Base-by-base conservation (phyloP, 2,888 invertebrate genomes). In the Hipparchia sbordonii region DNA sequence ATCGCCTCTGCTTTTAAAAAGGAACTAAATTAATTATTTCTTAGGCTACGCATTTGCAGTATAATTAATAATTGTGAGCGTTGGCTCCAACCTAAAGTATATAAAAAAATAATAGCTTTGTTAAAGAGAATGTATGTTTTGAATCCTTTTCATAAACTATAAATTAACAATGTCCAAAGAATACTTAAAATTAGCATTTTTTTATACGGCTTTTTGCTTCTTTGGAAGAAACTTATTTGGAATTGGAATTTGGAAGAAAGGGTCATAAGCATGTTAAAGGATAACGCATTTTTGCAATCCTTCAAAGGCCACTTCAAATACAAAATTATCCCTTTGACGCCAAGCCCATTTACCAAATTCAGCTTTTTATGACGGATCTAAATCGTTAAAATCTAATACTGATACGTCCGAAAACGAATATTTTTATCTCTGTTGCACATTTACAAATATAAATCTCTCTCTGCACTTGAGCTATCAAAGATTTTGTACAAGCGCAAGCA, bases 1-100 rank as follows among this genome's bases (percentile, higher is more conserved):
- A 74, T 70, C 23, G 62, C 46, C 72, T 74, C 72, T 74, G 74
- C 76, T 13, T 74, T 71, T 13, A 12, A 61, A 72, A 23, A 62
- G 56, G 61, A 67, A 71, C 71, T 13, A 51, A 57, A 68, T 12
- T 1, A 7, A 51, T 9, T 33, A 54, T 12, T 39, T 10, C 6
- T 67, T 48, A 33, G 23, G 48, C 57, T 68, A 59, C 59, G 59
- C 23, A n/a, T 12, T 63, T 48, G 2, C 39, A 5, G 39, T 39
- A 39, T 39, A 39, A 39, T 39, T 4, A 39, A 39, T 39, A 39
- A 39, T 39, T 39, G 39, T 5, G 39, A 39, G 5, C 7, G 6
- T 13, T 56, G 13, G 13, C 13, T 56, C 56, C 13, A 56, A 6
- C 0, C 7, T 56, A 54, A 56, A 2, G 56, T 6, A 13, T 56